Evolutionary conservation across 2,797 vertebrate genomes (phyloP), one percentile per base, ranked within the genome.

Genomic region (Tamandua tetradactyla): DNA sequence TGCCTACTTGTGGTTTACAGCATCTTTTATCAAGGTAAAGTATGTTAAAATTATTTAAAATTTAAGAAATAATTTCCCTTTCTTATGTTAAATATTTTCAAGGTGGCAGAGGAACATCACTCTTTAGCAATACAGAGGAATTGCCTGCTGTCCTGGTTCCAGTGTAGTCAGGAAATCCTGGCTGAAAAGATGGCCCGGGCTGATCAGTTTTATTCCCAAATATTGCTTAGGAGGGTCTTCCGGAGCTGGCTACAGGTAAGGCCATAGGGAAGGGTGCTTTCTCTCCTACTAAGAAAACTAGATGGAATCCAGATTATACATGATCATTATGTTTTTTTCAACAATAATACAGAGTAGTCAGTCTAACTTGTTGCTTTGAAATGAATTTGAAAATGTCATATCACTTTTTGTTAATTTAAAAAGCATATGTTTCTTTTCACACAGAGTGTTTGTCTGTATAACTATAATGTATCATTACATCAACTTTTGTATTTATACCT

Each of bases 71-170:
- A 69, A 94, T 47, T 93, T 93, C 40, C 52, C 93, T 95, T 93
- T 94, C 66, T 94, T n/a, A 69, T 90, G 87, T 88, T 66, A 82
- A 95, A 95, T 79, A 44, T 69, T 86, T 35, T 79, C 86, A 97
- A 99, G 99, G 97, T 99, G 97, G 99, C 99, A 9, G 86, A 98
- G n/a, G n/a, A n/a, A n/a, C n/a, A n/a, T n/a, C n/a, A n/a, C n/a
- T n/a, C n/a, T n/a, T n/a, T n/a, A n/a, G n/a, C n/a, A n/a, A n/a
- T n/a, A n/a, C n/a, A n/a, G n/a, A n/a, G n/a, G n/a, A n/a, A n/a
- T n/a, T n/a, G n/a, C n/a, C n/a, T n/a, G n/a, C n/a, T n/a, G n/a
- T n/a, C n/a, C n/a, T n/a, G n/a, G n/a, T n/a, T n/a, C n/a, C n/a
- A n/a, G n/a, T n/a, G n/a, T n/a, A n/a, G n/a, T n/a, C n/a, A n/a